phyloP scores from a whole-genome alignment of 2,888 invertebrate genomes.

The Xanthorhoe designata region DNA sequence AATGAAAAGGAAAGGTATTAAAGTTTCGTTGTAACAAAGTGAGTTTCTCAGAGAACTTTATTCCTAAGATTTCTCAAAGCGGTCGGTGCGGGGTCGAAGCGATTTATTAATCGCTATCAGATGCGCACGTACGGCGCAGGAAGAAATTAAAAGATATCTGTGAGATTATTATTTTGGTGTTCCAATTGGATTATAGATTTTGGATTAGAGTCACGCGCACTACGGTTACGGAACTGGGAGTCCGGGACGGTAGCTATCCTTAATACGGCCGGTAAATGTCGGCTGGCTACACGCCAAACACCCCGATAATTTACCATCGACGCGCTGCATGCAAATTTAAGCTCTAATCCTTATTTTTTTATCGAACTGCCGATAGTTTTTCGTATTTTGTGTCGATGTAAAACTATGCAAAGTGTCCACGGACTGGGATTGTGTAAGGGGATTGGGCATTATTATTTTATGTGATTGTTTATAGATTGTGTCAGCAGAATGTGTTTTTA shows the following conservation, averaged over 20 bases:
- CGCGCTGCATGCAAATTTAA: slow-evolving; percentile 71
- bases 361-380: slow-evolving; percentile 54
- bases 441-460: slow-evolving; percentile 22
- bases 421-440: slow-evolving; percentile 13
- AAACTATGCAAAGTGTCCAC: slow-evolving; percentile 35
- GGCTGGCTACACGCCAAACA: slow-evolving; percentile 71
- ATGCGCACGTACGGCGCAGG: slow-evolving; percentile 25
- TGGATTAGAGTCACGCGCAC: slow-evolving; percentile 58
- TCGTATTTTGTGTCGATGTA: slow-evolving; percentile 32
- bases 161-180: slow-evolving; percentile 31
- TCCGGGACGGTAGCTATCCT: slow-evolving; percentile 21
- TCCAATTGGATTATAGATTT: slow-evolving; percentile 50
- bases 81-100: slow-evolving; percentile 8
- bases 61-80: slow-evolving; percentile 2
- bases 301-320: slow-evolving; percentile 73
- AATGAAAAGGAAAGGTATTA: neutral
- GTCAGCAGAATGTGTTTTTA: too few species aligned
- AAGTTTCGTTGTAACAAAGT: slow-evolving; percentile 8
- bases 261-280: slow-evolving; percentile 53
- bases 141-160: slow-evolving; percentile 35
- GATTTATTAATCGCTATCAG: slow-evolving; percentile 21
- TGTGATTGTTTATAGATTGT: neutral
- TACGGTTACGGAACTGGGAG: slow-evolving; percentile 49
- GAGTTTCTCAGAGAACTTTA: slow-evolving; percentile 11
- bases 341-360: slow-evolving; percentile 64